These are phyloP conservation scores for Argyra leucocephala DNA, from an alignment of 2,888 invertebrate species.

Conservation along the genomic window DNA sequence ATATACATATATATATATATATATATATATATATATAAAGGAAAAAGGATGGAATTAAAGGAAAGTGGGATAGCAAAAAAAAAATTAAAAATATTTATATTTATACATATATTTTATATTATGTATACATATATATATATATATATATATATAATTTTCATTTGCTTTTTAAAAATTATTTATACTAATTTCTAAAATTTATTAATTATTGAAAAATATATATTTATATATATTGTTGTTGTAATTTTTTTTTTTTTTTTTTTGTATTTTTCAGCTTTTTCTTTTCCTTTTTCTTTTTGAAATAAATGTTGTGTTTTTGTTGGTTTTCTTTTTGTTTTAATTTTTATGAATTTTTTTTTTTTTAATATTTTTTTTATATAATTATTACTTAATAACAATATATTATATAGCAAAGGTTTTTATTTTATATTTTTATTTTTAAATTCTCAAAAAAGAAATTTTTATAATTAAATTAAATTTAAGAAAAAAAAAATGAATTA, in stretches of 20 bases:
- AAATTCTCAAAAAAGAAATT: conserved; percentile 1
- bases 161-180: conserved; percentile 1
- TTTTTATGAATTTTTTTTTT: not conserved
- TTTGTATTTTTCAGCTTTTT: no score
- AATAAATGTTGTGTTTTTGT: not conserved
- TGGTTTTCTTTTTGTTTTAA: no score
- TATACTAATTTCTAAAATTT: conserved; percentile 2
- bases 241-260: not conserved
- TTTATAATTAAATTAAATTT: not conserved
- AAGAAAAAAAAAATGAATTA: no score
- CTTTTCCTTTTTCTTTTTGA: not conserved
- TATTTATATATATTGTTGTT: not conserved
- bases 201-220: conserved; percentile 6
- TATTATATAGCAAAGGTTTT: not conserved
- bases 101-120: no score
- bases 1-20: no score
- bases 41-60: not conserved
- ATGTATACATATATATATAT: no score
- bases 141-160: not conserved
- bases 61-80: no score
- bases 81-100: no score
- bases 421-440: not conserved
- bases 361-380: not conserved
- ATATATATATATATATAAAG: not conserved
- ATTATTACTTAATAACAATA: conserved; percentile 3